These are phyloP conservation scores for Cyprinodon brontotheroides DNA, from an alignment of 2,113 vertebrate species.

Conservation along the genomic window DNA sequence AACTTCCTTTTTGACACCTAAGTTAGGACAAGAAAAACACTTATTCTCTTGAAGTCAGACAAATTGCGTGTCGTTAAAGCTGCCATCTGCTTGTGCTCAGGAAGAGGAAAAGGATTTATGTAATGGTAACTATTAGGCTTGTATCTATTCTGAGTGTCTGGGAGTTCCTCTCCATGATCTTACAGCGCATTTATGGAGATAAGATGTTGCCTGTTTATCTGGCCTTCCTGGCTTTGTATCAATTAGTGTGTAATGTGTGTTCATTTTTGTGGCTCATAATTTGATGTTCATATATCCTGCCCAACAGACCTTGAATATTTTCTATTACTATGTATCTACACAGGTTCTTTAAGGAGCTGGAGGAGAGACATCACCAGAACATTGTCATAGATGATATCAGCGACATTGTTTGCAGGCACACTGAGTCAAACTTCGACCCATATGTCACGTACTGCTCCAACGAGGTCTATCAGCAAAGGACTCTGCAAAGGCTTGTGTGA, in stretches of 20 bases:
- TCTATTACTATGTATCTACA: not conserved
- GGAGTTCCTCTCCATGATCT: conserved; percentile 60
- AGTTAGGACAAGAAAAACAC: conserved; percentile 12
- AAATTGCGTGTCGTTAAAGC: conserved; percentile 47
- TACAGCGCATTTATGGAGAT: conserved; percentile 13
- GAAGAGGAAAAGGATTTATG: conserved; percentile 73
- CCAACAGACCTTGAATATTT: not conserved
- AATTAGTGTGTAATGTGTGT: conserved; percentile 27
- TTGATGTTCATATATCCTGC: not conserved
- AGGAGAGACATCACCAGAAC: conserved; percentile 88
- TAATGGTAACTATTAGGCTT: conserved; percentile 45
- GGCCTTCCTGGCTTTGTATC: conserved; percentile 46
- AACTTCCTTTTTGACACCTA: conserved; percentile 73
- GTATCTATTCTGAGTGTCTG: conserved; percentile 63
- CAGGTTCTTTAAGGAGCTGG: conserved; percentile 94
- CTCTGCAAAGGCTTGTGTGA: conserved; percentile 92
- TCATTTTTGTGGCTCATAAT: not conserved
- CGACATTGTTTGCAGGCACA: conserved; percentile 89
- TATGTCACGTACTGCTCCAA: conserved; percentile 97
- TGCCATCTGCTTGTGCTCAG: conserved; percentile 68
- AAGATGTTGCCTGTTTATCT: conserved; percentile 48
- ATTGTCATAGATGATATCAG: conserved; percentile 91
- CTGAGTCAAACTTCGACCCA: conserved; percentile 89
- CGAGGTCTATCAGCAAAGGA: conserved; percentile 97
- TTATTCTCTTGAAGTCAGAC: conserved; percentile 37